These are phyloP conservation scores for Lasiommata megera DNA, from an alignment of 2,888 invertebrate species.

Conservation along the genomic window DNA sequence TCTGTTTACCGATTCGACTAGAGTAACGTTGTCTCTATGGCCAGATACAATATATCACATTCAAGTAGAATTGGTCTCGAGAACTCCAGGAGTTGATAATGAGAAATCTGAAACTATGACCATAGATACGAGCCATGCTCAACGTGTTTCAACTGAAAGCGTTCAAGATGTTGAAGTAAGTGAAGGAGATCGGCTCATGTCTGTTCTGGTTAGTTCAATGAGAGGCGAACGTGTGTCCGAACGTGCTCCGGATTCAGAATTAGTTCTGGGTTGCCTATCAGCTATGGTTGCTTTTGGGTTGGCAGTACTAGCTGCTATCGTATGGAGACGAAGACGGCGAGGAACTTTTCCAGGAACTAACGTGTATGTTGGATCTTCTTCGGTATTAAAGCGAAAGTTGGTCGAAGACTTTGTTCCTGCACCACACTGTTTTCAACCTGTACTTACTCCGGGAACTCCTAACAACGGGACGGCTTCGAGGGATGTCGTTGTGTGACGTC, in stretches of 20 bases:
- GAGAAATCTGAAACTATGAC: conserved; percentile 85
- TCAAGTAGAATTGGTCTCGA: conserved; percentile 86
- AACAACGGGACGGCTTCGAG: conserved; percentile 65
- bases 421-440: conserved; percentile 81
- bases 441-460: conserved; percentile 76
- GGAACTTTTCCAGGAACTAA: conserved; percentile 81
- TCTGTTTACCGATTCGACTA: conserved; percentile 89
- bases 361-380: conserved; percentile 82
- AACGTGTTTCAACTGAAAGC: conserved; percentile 84
- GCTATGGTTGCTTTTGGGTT: conserved; percentile 76
- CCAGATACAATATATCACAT: conserved; percentile 91
- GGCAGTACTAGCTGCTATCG: conserved; percentile 74
- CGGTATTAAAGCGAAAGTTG: conserved; percentile 82
- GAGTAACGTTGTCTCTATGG: conserved; percentile 90
- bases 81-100: conserved; percentile 82
- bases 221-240: conserved; percentile 80
- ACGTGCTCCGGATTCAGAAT: conserved; percentile 78
- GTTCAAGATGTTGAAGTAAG: conserved; percentile 82
- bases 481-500: conserved; percentile 85
- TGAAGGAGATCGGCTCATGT: conserved; percentile 82
- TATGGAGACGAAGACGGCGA: conserved; percentile 81
- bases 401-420: conserved; percentile 81
- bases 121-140: conserved; percentile 83
- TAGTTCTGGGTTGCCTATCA: conserved; percentile 82
- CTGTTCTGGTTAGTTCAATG: conserved; percentile 83